Base-by-base conservation (phyloP, 2,888 invertebrate genomes). In the Rhingia campestris region DNA sequence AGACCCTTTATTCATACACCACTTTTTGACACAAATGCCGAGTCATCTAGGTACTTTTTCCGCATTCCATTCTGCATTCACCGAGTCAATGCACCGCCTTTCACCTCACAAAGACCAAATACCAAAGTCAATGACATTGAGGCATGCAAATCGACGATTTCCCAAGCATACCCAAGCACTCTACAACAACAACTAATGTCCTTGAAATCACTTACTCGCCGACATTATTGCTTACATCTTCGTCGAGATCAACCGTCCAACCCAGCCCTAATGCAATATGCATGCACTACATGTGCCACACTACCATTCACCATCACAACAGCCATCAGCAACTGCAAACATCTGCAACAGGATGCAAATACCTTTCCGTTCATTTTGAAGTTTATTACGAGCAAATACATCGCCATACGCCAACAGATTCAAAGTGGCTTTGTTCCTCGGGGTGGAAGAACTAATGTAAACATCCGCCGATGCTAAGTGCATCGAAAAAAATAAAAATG, bases 401-500 rank as follows among this genome's bases (percentile, higher is more conserved):
- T 64, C 22, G 22, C 47, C 58, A 45, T 67, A 61, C 22, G 72
- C 33, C 56, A 69, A 63, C 63, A 58, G 51, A 53, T 56, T 63
- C 58, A n/a, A 64, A 82, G 79, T 79, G 73, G 69, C 73, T 69
- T 79, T 82, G 63, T 64, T 64, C 67, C 41, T 7, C 35, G 63
- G 39, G 2, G 22, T 22, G 37, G 32, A 30, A 67, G 12, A 64
- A 64, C 58, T 43, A 58, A 41, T 58, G 58, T 41, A 58, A 58
- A 58, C 63, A 51, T 66, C 53, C 53, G 39, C 45, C 14, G 61
- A 35, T 47, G 35, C 45, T 12, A 35, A 61, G 61, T 61, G 47
- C 22, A 47, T 47, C 14, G 43, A 5, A 33, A 22, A 41, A 30
- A 12, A 54, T 4, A 53, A 54, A 37, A 37, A 14, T n/a, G 37